Base-by-base conservation (phyloP, 1,140 invertebrate species). In the Physella acuta region DNA sequence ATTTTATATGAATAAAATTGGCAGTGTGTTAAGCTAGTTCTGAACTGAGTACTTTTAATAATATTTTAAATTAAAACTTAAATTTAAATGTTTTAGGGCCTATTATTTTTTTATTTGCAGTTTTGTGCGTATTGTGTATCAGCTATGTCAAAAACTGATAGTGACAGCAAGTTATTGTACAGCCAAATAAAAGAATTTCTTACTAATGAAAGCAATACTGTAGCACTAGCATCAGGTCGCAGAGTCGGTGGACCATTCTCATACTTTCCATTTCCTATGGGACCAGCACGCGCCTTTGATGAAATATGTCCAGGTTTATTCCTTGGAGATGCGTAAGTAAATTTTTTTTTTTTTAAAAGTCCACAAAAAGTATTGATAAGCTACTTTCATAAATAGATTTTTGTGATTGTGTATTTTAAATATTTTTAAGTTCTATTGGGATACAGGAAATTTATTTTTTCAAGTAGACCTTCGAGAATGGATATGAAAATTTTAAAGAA, bases 311-410 rank as follows among this genome's bases (percentile, higher is more conserved):
- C 68, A 30, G 65, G 71, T 17, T 69, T 75, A 24, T 68, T 55
- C 33, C 60, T 75, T 3, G 71, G 74, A 14, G 51, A 71, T 53
- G 56, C 36, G 74, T 75, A 63, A 70, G 71, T 68, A 14, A 51
- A 39, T 58, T 49, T 58, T 65, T 56, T 24, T n/a, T 51, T 52
- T 26, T 31, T 26, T 4, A 34, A 4, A 30, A 20, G 20, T 16
- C 1, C 30, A 60, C 33, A 28, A 17, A 24, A 39, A 56, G 3
- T 44, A 36, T 36, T 30, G 1, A 20, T 8, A 55, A 4, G 20
- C 33, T 26, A 17, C 49, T 49, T 31, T 28, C 11, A n/a, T 28
- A 30, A 49, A 37, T 30, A 36, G n/a, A 24, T 24, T 24, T 37
- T 2, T 30, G 37, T 49, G 31, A 17, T 34, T 0, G 20, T 20